These are phyloP conservation scores for Bombus huntii DNA, from an alignment of 1,140 invertebrate species.

Conservation along the genomic window DNA sequence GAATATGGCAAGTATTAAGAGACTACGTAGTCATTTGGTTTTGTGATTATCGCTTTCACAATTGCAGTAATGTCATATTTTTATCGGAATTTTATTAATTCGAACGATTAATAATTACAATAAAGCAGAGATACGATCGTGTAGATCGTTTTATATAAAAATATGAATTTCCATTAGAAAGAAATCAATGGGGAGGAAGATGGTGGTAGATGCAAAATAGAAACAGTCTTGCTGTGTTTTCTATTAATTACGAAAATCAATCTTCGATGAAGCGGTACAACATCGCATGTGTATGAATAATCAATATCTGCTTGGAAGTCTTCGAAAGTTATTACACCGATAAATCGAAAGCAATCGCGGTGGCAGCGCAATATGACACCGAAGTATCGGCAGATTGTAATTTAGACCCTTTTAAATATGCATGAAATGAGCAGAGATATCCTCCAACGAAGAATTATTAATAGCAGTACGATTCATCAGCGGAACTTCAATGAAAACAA, in stretches of 20 bases:
- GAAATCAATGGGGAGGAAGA: neutral
- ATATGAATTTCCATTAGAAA: neutral
- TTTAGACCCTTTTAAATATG: neutral
- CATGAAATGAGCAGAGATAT: neutral
- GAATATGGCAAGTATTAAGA: too few relatives aligned
- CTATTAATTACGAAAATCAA: constrained; percentile 18
- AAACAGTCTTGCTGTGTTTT: too few relatives aligned
- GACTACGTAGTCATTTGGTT: too few relatives aligned
- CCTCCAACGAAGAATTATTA: constrained; percentile 1
- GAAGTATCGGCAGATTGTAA: constrained; percentile 18
- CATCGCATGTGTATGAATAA: constrained; percentile 20
- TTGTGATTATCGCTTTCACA: too few relatives aligned
- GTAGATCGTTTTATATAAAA: neutral
- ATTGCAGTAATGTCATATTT: too few relatives aligned
- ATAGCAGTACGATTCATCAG: neutral
- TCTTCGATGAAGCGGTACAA: neutral
- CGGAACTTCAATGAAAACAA: neutral
- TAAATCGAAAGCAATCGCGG: constrained; percentile 19
- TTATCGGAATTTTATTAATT: neutral
- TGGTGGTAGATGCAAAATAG: neutral
- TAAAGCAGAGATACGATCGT: neutral
- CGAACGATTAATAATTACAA: neutral
- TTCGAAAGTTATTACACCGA: constrained; percentile 18
- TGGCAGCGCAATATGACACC: constrained; percentile 3
- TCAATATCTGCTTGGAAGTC: constrained; percentile 6